Base-by-base conservation (phyloP, 2,113 vertebrate species). In the Chitala chitala region DNA sequence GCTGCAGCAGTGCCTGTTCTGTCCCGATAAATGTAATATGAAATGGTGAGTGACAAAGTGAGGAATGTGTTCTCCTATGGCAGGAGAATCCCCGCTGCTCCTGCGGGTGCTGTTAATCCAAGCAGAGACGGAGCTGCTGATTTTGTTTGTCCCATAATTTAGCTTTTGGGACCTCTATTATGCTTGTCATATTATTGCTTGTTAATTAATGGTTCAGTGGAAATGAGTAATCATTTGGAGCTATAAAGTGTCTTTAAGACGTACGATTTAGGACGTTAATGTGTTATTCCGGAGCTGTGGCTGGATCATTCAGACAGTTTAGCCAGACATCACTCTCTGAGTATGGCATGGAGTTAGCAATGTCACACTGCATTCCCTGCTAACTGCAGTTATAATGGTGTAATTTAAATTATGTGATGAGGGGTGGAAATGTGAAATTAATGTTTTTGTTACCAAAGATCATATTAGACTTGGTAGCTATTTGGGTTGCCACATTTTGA, bases 161-260 rank as follows among this genome's bases (percentile, higher is more conserved):
- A 59, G 29, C 56, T 59, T 59, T 59, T 6, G 59, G 33, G 59
- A 17, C 4, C 44, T 63, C 59, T 33, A 36, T 63, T 63, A 63
- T 29, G 31, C 38, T 33, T 63, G 59, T 63, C 59, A 63, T 63
- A 63, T 38, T 33, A 63, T 63, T 63, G 38, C 59, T 63, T 63
- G 59, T 63, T 63, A n/a, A n/a, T n/a, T n/a, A 63, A 63, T 63
- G 31, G 59, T 63, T 63, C 20, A 3, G 31, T 36, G 59, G n/a
- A 63, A 38, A 63, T 63, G 59, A 38, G 31, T 33, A 63, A 38
- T 61, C 12, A 31, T 31, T 61, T 36, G 31, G 58, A 61, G 31
- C 58, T 61, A 36, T 61, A 61, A 36, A 61, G 58, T 31, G 9
- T 59, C 38, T 63, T 38, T n/a, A 54, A 38, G 20, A 63, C 17